Percentiles rank a stretch among this genome's conserved stretches.
These are phyloP conservation scores for Drosophila kambysellisi DNA, from an alignment of 2,888 invertebrate species.

Conservation along the genomic window DNA sequence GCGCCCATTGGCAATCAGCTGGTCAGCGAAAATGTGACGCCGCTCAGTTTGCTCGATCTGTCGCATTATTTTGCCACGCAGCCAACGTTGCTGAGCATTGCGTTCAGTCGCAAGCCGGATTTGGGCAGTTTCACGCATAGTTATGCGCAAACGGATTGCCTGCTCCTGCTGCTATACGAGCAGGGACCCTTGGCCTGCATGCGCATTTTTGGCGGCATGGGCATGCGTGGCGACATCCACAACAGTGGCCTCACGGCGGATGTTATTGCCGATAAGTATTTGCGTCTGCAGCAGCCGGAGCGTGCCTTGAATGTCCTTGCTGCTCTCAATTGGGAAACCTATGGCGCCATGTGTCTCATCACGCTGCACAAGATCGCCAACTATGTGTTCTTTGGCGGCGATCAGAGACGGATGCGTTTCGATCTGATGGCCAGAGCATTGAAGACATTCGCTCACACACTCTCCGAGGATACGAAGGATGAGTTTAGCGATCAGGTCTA, in stretches of 20 bases:
- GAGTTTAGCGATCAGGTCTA: slow-evolving; percentile 92
- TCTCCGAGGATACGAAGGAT: slow-evolving; percentile 89
- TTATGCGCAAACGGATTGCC: slow-evolving; percentile 86
- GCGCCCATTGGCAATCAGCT: slow-evolving; percentile 89
- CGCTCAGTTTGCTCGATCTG: slow-evolving; percentile 88
- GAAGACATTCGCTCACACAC: slow-evolving; percentile 90
- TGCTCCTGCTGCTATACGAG: slow-evolving; percentile 87
- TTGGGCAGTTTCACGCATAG: slow-evolving; percentile 79
- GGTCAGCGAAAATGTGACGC: slow-evolving; percentile 88
- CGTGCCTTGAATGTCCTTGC: slow-evolving; percentile 89
- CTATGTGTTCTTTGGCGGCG: slow-evolving; percentile 85
- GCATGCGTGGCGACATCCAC: slow-evolving; percentile 85
- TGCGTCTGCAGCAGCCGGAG: slow-evolving; percentile 88
- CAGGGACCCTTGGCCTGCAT: slow-evolving; percentile 88
- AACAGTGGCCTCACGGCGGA: slow-evolving; percentile 87
- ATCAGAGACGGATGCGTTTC: slow-evolving; percentile 75
- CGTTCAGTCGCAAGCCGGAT: slow-evolving; percentile 87
- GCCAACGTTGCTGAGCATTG: slow-evolving; percentile 86
- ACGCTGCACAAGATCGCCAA: slow-evolving; percentile 91
- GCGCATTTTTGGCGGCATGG: slow-evolving; percentile 86
- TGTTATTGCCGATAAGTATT: slow-evolving; percentile 88
- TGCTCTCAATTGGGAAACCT: slow-evolving; percentile 91
- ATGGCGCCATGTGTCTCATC: slow-evolving; percentile 90
- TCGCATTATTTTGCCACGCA: slow-evolving; percentile 86
- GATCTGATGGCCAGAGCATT: slow-evolving; percentile 91